Evolutionary conservation across 2,797 vertebrate species (phyloP).

Genomic region (Myotis daubentonii): DNA sequence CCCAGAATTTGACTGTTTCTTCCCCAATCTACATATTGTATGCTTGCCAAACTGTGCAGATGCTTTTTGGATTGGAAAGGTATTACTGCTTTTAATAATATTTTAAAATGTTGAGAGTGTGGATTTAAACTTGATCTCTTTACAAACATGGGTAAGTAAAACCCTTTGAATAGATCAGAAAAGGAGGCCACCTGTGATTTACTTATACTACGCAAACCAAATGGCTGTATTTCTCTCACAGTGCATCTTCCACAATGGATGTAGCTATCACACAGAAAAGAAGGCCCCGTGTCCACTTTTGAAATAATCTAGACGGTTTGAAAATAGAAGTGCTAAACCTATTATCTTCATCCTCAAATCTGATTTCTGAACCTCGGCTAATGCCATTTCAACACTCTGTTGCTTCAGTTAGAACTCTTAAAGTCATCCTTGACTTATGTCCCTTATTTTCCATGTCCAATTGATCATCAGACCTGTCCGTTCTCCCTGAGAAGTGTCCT

Average conservation of each 20-base stretch:
- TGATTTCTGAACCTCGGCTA: not conserved
- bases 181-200: constrained; percentile 12
- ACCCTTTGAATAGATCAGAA: constrained; percentile 36
- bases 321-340: constrained; percentile 16
- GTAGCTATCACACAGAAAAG: not conserved
- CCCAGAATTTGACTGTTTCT: constrained; percentile 59
- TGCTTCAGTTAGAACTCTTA: constrained; percentile 42
- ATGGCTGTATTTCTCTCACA: not conserved
- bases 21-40: constrained; percentile 41
- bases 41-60: constrained; percentile 42
- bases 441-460: constrained; percentile 56
- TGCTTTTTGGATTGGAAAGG: constrained; percentile 54
- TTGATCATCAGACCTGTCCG: constrained; percentile 55
- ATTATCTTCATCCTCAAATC: constrained; percentile 10
- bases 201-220: not conserved
- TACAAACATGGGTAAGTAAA: constrained; percentile 7
- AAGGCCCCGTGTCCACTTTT: not conserved
- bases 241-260: not conserved
- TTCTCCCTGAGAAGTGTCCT: constrained; percentile 61
- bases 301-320: not conserved
- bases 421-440: constrained; percentile 59
- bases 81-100: constrained; percentile 50
- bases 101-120: constrained; percentile 42
- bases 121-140: constrained; percentile 36
- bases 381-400: constrained; percentile 41